Percentiles rank a stretch among this genome's conserved stretches.
Conservation (phyloP, 2,113 vertebrate genomes). For the Neolamprologus falcicula region DNA sequence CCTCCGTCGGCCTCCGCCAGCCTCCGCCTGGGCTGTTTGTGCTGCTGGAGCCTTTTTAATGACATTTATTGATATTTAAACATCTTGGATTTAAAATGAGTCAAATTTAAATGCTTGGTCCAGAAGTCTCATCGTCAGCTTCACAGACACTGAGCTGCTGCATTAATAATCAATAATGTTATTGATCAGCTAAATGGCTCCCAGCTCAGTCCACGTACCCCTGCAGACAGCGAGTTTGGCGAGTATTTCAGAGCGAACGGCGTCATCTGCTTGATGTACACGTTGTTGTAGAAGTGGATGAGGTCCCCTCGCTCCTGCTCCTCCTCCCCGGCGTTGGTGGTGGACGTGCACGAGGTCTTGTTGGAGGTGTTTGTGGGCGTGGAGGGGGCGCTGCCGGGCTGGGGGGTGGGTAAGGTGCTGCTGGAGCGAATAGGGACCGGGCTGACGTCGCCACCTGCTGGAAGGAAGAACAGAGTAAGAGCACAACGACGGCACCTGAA, state of each 20-base stretch:
- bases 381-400: conserved; percentile 79
- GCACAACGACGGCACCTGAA: background rate
- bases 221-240: conserved; percentile 33
- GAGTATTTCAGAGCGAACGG: conserved; percentile 83
- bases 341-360: conserved; percentile 45
- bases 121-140: background rate
- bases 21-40: background rate
- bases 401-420: conserved; percentile 80
- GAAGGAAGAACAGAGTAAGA: background rate
- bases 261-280: conserved; percentile 81
- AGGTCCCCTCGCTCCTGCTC: conserved; percentile 84
- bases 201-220: conserved; percentile 20
- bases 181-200: background rate
- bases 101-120: background rate
- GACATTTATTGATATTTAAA: background rate
- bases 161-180: background rate
- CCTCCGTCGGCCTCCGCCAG: rapidly evolving
- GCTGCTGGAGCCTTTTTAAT: background rate
- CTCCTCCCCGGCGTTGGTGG: conserved; percentile 55
- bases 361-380: conserved; percentile 58
- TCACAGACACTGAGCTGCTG: background rate
- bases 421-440: conserved; percentile 78
- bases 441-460: conserved; percentile 80
- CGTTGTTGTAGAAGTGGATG: conserved; percentile 86
- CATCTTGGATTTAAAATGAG: background rate